These are phyloP conservation scores for Flabesymbios commensalis DNA, from an alignment of 2,888 invertebrate genomes.

Conservation along the genomic window DNA sequence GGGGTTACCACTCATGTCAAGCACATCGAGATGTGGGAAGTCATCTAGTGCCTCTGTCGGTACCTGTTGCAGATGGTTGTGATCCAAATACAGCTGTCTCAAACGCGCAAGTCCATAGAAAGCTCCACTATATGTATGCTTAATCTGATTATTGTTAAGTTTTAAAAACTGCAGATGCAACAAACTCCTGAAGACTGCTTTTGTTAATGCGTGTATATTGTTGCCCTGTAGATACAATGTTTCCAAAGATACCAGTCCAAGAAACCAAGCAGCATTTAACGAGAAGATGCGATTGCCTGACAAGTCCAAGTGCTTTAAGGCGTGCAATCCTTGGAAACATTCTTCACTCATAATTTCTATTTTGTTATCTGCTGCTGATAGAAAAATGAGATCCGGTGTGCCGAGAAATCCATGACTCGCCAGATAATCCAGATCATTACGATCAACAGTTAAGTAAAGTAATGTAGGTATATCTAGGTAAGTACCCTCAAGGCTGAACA, in stretches of 20 bases:
- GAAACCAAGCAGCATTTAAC: slow-evolving; percentile 28
- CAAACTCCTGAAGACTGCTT: slow-evolving; percentile 18
- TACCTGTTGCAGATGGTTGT: slow-evolving; percentile 19
- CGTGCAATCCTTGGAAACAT: slow-evolving; percentile 13
- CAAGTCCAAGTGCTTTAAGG: slow-evolving; percentile 16
- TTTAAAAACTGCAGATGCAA: slow-evolving; percentile 15
- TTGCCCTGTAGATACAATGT: slow-evolving; percentile 25
- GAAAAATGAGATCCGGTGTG: neutral
- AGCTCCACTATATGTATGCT: slow-evolving; percentile 17
- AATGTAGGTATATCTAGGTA: neutral
- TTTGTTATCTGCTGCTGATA: neutral
- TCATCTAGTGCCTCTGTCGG: slow-evolving; percentile 16
- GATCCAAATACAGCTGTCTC: slow-evolving; percentile 13
- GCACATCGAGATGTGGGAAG: slow-evolving; percentile 7
- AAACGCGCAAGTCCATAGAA: slow-evolving; percentile 22
- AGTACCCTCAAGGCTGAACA: neutral
- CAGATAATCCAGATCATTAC: neutral
- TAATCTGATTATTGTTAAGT: slow-evolving; percentile 24
- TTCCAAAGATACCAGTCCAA: slow-evolving; percentile 8
- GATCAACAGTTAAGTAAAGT: neutral
- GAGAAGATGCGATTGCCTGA: slow-evolving; percentile 22
- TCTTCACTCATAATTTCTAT: slow-evolving; percentile 16
- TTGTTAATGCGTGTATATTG: slow-evolving; percentile 27
- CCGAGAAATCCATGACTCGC: neutral
- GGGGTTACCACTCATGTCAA: slow-evolving; percentile 27